phyloP scores from a whole-genome alignment of 2,113 vertebrate genomes.

The Antechinus stuartii region DNA sequence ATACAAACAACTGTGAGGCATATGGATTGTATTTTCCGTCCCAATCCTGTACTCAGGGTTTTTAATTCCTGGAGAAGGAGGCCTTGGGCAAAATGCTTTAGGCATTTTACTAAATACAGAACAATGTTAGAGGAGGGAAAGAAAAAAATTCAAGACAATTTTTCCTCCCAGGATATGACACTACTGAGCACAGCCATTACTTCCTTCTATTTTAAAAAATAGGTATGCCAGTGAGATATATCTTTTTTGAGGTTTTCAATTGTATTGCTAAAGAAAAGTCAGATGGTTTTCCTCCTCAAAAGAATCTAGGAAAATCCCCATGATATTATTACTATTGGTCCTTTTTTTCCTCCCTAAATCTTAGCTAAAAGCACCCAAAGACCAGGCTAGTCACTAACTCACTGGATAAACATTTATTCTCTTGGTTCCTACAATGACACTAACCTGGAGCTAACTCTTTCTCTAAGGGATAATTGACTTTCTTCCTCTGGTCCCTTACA shows the following conservation, averaged over 20 bases:
- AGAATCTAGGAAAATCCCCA: slow-evolving; percentile 10
- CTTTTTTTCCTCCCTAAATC: not conserved
- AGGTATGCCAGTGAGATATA: not conserved
- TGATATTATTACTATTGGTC: not conserved
- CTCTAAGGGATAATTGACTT: not conserved
- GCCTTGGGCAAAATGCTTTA: slow-evolving; percentile 42
- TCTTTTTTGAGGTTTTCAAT: slow-evolving; percentile 19
- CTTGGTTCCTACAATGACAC: not conserved
- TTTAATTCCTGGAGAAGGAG: slow-evolving; percentile 54
- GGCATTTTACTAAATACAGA: slow-evolving; percentile 38
- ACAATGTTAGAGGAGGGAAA: not conserved
- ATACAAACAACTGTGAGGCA: slow-evolving; percentile 1
- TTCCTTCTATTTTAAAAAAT: slow-evolving; percentile 47
- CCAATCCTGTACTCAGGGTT: slow-evolving; percentile 3
- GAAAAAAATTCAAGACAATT: slow-evolving; percentile 22
- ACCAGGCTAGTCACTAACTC: not conserved
- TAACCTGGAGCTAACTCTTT: not conserved
- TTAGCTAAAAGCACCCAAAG: slow-evolving; percentile 14
- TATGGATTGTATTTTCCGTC: slow-evolving; percentile 35
- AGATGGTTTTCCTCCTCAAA: slow-evolving; percentile 7
- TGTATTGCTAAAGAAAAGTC: slow-evolving; percentile 44
- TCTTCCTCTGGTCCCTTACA: not conserved
- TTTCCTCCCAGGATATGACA: slow-evolving; percentile 11
- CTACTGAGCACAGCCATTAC: not conserved
- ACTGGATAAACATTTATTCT: not conserved